phyloP scores from a whole-genome alignment of 1,140 invertebrate genomes.

The Caerostris darwini region DNA sequence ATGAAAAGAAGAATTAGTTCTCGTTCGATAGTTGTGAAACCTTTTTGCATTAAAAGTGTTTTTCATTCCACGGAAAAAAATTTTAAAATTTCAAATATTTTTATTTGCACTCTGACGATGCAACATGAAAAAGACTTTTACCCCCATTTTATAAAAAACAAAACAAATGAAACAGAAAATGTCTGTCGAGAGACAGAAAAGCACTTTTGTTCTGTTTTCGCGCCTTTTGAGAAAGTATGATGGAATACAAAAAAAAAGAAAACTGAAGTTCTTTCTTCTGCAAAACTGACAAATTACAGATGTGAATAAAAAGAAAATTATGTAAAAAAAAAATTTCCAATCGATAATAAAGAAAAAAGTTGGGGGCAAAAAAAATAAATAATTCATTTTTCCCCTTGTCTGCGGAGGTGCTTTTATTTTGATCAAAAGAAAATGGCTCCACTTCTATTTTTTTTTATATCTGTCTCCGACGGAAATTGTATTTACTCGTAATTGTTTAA shows the following conservation, averaged over 20 bases:
- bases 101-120: too few species aligned
- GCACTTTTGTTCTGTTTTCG: not conserved
- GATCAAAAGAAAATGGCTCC: constrained; percentile 25
- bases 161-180: constrained; percentile 12
- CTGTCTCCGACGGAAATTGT: not conserved
- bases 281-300: constrained; percentile 1
- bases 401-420: not conserved
- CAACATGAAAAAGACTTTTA: not conserved
- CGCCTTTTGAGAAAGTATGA: not conserved
- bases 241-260: not conserved
- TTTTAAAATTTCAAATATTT: too few species aligned
- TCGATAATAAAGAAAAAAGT: not conserved
- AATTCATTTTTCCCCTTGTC: not conserved
- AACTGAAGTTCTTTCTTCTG: not conserved
- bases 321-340: not conserved
- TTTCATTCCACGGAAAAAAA: too few species aligned
- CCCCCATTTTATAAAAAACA: not conserved
- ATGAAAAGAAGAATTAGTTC: not conserved
- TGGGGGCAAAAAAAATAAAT: not conserved
- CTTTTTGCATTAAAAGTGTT: too few species aligned
- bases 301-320: too few species aligned
- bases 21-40: too few species aligned
- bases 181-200: not conserved
- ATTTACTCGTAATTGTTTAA: constrained; percentile 1
- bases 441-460: not conserved